Base-by-base conservation (phyloP, 2,113 vertebrate species). In the Nipponia nippon region DNA sequence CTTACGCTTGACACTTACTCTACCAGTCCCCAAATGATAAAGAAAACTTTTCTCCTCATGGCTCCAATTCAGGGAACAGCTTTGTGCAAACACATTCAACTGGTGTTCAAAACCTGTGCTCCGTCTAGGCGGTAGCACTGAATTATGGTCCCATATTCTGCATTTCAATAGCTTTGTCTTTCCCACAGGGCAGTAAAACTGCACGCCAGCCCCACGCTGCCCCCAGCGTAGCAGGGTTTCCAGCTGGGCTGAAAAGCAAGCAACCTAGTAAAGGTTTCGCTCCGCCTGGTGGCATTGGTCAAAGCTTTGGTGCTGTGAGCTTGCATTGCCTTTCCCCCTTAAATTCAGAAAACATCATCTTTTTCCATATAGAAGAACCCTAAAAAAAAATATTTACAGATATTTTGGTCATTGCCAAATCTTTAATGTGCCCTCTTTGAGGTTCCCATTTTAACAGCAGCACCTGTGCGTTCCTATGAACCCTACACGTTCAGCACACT, bases 201-300 rank as follows among this genome's bases (percentile, higher is more conserved):
- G 13, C 38, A 53, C 0, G 1, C 10, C 59, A 78, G 46, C 29
- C 59, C 30, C 55, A 17, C 16, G 0, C 21, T 36, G 15, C 7
- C 16, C 0, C 0, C 49, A 61, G 59, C 2, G 2, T 0, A 42
- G 34, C 20, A 50, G 27, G 6, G 22, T 34, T 79, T 71, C 56
- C 61, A 71, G 44, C 49, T 42, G 38, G 30, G 25, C 9, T 42
- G 30, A n/a, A 56, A 40, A 69, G 13, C 65, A 62, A 85, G 9
- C 27, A 90, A n/a, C 6, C 16, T 27, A 42, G n/a, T 38, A 25
- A 55, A 42, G 20, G 34, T 38, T 63, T 66, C 13, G 40, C 8
- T 79, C 13, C 72, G 42, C 42, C n/a, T 59, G 12, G 0, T 3
- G 79, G 66, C 30, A 58, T 2, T 44, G 13, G 30, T 30, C 42